Evolutionary conservation across 2,113 vertebrate species (phyloP), one percentile per base, ranked within the genome.

Genomic region (Balaeniceps rex): DNA sequence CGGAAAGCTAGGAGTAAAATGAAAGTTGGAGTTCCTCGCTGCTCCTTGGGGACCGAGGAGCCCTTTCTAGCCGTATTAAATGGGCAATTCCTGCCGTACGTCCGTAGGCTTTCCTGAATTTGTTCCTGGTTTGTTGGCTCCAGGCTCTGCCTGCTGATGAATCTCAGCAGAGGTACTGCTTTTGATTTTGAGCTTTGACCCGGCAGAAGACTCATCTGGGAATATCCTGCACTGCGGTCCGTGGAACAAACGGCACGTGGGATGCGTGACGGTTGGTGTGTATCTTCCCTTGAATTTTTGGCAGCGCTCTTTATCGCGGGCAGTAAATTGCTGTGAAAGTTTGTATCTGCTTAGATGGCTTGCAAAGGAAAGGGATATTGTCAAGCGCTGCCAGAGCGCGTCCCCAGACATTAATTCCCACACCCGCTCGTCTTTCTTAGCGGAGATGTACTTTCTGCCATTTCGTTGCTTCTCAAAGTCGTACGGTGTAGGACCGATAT

Each of bases 401-500:
- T 42, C 17, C 11, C 19, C 51, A 7, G 21, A 36, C 10, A 1
- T 36, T 18, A 29, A 6, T 8, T 78, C 54, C 14, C 5, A 7
- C 11, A 13, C 40, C 28, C 6, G 6, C n/a, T 46, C 34, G 11
- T 14, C 29, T 74, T 78, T 75, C 46, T 29, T 29, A 14, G 38
- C 4, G 26, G 69, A 71, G 38, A 26, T 38, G 38, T 49, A 10
- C 44, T 61, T 74, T 46, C 61, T 70, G 65, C 26, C 22, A 2
- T 52, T 68, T 44, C 2, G 9, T 78, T 44, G 44, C 60, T 88
- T 90, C 49, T 72, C 44, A 15, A 58, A 64, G n/a, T 34, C 4
- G 0, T 69, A 15, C 7, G 1, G 44, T 8, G 2, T 24, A 40
- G 64, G 33, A 34, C 28, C 5, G 36, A 23, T 75, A 19, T 0